A percentile compares a stretch with the other conserved stretches of the same genome.
phyloP scores from a whole-genome alignment of 1,140 invertebrate genomes.

The Fopius arisanus region DNA sequence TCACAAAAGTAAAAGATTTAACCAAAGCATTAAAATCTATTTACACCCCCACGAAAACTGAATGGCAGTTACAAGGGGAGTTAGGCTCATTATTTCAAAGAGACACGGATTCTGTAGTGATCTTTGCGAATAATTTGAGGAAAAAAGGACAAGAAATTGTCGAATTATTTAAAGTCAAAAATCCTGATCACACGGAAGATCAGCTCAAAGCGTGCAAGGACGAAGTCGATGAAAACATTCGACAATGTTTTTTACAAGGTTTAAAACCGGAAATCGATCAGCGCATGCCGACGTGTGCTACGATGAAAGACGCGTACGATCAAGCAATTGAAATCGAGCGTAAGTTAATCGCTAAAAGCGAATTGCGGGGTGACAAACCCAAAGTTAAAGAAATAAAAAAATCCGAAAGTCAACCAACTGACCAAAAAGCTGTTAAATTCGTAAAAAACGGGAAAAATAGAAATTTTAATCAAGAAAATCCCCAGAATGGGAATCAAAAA shows the following conservation, averaged over 20 bases:
- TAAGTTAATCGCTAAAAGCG: neutral
- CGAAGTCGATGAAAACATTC: neutral
- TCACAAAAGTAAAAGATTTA: neutral
- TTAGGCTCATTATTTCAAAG: neutral
- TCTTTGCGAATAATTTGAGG: neutral
- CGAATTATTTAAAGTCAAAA: neutral
- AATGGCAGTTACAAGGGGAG: slow-evolving; percentile 8
- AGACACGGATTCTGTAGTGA: neutral
- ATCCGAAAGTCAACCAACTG: neutral
- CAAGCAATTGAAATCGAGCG: neutral
- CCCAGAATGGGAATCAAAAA: neutral
- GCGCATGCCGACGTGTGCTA: slow-evolving; percentile 8
- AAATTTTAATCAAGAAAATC: neutral
- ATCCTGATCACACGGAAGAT: neutral
- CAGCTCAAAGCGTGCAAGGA: neutral
- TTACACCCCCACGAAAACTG: neutral
- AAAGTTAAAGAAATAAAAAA: neutral
- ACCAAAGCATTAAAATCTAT: neutral
- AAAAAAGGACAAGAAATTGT: slow-evolving; percentile 15
- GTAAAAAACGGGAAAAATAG: neutral
- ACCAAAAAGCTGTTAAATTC: neutral
- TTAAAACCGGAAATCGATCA: slow-evolving; percentile 24
- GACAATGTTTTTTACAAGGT: slow-evolving; percentile 8
- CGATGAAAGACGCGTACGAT: neutral
- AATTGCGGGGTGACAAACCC: neutral